Evolutionary conservation across 2,113 vertebrate species (phyloP).

Genomic region (Mobula hypostoma): DNA sequence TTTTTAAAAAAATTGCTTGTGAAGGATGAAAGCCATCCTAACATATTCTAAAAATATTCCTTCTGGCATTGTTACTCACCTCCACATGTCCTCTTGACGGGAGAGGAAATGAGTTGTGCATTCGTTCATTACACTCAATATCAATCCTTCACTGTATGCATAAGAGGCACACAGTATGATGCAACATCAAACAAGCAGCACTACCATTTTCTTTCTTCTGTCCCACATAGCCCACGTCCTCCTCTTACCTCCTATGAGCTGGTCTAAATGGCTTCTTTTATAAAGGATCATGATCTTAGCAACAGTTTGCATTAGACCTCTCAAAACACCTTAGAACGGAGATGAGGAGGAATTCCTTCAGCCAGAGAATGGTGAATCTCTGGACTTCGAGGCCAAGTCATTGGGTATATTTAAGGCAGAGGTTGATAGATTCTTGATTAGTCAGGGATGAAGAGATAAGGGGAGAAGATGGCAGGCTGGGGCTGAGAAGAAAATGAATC

Average conservation of each 20-base stretch:
- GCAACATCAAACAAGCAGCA: neutral
- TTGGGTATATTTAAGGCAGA: too few relatives aligned
- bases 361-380: too few relatives aligned
- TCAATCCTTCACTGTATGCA: neutral
- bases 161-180: neutral
- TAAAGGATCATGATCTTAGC: neutral
- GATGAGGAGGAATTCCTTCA: too few relatives aligned
- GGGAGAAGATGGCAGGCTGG: too few relatives aligned
- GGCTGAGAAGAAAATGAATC: too few relatives aligned
- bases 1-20: neutral
- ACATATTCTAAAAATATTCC: constrained; percentile 19
- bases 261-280: neutral
- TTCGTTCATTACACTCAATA: neutral
- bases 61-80: neutral
- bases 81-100: constrained; percentile 7
- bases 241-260: neutral
- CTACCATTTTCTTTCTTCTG: neutral
- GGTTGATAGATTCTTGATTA: too few relatives aligned
- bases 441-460: too few relatives aligned
- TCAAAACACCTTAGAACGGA: too few relatives aligned
- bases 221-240: neutral
- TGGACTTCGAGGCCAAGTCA: too few relatives aligned
- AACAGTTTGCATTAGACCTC: too few relatives aligned
- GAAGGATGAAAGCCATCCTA: neutral
- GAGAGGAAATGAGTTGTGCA: constrained; percentile 25